These are phyloP conservation scores for Oligia strigilis DNA, from an alignment of 2,888 invertebrate genomes.

Conservation along the genomic window DNA sequence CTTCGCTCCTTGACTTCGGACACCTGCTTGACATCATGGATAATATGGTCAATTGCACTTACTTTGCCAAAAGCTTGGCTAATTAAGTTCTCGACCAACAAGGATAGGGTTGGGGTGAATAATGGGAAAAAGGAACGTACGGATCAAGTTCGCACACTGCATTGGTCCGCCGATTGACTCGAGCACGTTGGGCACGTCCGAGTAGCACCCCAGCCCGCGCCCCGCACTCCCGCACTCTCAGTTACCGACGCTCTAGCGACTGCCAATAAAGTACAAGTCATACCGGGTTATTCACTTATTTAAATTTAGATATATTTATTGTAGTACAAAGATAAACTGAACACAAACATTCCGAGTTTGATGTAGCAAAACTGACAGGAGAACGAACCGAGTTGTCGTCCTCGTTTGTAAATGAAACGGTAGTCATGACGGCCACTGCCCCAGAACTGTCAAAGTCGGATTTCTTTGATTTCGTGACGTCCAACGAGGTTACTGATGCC, in stretches of 20 bases:
- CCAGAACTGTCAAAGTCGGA: slow-evolving; percentile 96
- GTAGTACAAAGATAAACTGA: slow-evolving; percentile 86
- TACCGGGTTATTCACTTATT: slow-evolving; percentile 87
- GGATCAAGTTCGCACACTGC: slow-evolving; percentile 89
- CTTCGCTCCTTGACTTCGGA: slow-evolving; percentile 57
- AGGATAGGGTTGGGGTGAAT: slow-evolving; percentile 85
- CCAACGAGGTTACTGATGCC: slow-evolving; percentile 94
- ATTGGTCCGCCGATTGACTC: slow-evolving; percentile 87
- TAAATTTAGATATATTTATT: slow-evolving; percentile 87
- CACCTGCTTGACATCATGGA: slow-evolving; percentile 75
- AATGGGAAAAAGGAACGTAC: slow-evolving; percentile 90
- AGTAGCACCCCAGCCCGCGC: slow-evolving; percentile 82
- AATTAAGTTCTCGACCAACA: slow-evolving; percentile 79
- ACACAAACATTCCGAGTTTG: slow-evolving; percentile 72
- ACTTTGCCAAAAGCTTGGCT: slow-evolving; percentile 70
- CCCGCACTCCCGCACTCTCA: slow-evolving; percentile 79
- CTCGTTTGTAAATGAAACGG: slow-evolving; percentile 90
- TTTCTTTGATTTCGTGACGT: slow-evolving; percentile 97
- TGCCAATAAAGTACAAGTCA: slow-evolving; percentile 91
- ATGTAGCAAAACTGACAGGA: slow-evolving; percentile 79
- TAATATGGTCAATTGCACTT: slow-evolving; percentile 66
- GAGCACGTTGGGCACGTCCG: slow-evolving; percentile 79
- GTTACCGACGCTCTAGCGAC: slow-evolving; percentile 90
- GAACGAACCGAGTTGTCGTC: slow-evolving; percentile 78
- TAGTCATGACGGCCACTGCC: slow-evolving; percentile 96